These are phyloP conservation scores for Rhingia rostrata DNA, from an alignment of 2,888 invertebrate genomes.

Conservation along the genomic window DNA sequence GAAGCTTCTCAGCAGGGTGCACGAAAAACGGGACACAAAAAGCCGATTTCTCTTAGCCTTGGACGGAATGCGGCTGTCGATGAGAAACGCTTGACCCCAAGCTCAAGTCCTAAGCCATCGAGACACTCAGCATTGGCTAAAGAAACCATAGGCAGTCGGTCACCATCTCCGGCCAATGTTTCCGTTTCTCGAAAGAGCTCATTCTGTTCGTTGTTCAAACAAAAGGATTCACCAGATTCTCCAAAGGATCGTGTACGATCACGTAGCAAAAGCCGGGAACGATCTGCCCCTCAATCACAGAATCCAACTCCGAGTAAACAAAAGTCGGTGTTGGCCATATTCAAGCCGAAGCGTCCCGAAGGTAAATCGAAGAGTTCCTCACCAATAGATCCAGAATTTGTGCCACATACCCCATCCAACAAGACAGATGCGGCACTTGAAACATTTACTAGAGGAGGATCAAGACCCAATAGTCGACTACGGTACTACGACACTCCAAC, in stretches of 20 bases:
- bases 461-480: slow-evolving; percentile 80
- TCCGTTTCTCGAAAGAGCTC: slow-evolving; percentile 90
- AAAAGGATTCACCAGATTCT: slow-evolving; percentile 85
- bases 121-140: slow-evolving; percentile 78
- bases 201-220: slow-evolving; percentile 91
- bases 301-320: slow-evolving; percentile 86
- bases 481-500: slow-evolving; percentile 87
- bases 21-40: slow-evolving; percentile 80
- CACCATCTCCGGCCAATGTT: slow-evolving; percentile 88
- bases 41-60: slow-evolving; percentile 86
- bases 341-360: slow-evolving; percentile 85
- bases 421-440: slow-evolving; percentile 83
- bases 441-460: slow-evolving; percentile 75
- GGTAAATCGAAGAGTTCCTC: slow-evolving; percentile 83
- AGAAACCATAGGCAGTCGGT: slow-evolving; percentile 82
- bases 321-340: slow-evolving; percentile 87
- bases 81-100: slow-evolving; percentile 83
- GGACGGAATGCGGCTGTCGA: slow-evolving; percentile 80
- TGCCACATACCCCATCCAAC: slow-evolving; percentile 79
- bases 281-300: slow-evolving; percentile 81
- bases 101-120: slow-evolving; percentile 83
- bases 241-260: slow-evolving; percentile 84
- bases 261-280: slow-evolving; percentile 86
- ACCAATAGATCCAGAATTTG: slow-evolving; percentile 79
- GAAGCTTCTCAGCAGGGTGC: slow-evolving; percentile 79